Conservation (phyloP, 1,140 invertebrate genomes). For the Delia radicum region DNA sequence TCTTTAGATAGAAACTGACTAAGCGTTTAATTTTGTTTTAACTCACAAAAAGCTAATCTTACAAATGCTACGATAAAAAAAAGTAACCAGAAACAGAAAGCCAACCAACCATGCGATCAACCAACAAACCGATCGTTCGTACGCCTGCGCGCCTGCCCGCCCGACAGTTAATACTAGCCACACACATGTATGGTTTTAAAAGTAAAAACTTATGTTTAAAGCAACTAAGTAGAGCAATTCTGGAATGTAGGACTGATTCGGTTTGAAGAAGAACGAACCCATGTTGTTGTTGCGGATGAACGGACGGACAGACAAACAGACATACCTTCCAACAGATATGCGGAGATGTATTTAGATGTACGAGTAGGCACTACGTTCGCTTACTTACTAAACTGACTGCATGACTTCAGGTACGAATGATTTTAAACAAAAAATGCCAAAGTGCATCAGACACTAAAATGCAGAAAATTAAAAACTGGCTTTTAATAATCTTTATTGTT, state of each 20-base stretch:
- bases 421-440: slow-evolving; percentile 39
- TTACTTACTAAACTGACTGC: neutral
- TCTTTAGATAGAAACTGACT: slow-evolving; percentile 16
- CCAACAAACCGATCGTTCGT: neutral
- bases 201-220: slow-evolving; percentile 3
- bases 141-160: no score
- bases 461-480: slow-evolving; percentile 55
- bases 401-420: neutral
- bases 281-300: neutral
- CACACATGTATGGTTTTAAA: neutral
- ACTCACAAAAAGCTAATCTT: slow-evolving; percentile 8
- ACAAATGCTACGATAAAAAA: slow-evolving; percentile 16
- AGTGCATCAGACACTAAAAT: slow-evolving; percentile 54
- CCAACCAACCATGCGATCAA: neutral
- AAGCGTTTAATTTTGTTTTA: slow-evolving; percentile 18
- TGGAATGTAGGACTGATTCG: neutral
- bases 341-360: no score
- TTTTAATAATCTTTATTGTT: slow-evolving; percentile 38
- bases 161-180: no score
- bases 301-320: neutral
- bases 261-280: neutral
- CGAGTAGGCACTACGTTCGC: neutral
- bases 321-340: no score
- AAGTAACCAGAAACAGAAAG: neutral
- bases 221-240: neutral